phyloP scores from a whole-genome alignment of 1,140 invertebrate genomes.

The Achatina immaculata region DNA sequence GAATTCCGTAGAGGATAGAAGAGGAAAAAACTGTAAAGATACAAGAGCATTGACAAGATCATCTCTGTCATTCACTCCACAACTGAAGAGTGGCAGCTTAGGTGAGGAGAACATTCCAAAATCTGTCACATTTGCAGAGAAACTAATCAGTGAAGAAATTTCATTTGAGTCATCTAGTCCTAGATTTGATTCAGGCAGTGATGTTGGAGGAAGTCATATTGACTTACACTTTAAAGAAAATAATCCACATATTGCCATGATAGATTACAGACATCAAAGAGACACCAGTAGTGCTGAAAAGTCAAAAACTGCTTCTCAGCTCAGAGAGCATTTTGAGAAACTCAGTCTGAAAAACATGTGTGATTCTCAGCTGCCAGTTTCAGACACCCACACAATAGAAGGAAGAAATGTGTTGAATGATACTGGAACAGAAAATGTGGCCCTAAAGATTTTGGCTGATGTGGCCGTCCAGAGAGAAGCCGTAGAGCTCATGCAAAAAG shows the following conservation, averaged over 20 bases:
- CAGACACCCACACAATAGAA: slow-evolving; percentile 32
- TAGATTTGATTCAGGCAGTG: slow-evolving; percentile 38
- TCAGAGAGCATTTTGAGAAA: slow-evolving; percentile 45
- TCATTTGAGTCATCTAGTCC: slow-evolving; percentile 44
- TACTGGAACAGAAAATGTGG: slow-evolving; percentile 51
- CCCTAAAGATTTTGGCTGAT: slow-evolving; percentile 61
- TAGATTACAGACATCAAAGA: neutral
- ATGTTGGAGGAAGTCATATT: slow-evolving; percentile 24
- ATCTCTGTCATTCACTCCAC: neutral
- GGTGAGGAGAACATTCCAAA: slow-evolving; percentile 2
- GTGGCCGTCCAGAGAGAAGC: slow-evolving; percentile 53
- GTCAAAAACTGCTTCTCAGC: slow-evolving; percentile 34
- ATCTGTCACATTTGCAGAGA: slow-evolving; percentile 43
- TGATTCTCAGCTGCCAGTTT: slow-evolving; percentile 1
- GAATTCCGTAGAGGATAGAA: neutral
- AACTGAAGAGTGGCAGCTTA: neutral
- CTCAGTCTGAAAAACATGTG: slow-evolving; percentile 42
- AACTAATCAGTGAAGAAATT: slow-evolving; percentile 41
- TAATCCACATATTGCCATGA: neutral
- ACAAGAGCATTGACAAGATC: neutral
- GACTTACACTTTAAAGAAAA: neutral
- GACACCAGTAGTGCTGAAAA: slow-evolving; percentile 48
- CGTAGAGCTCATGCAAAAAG: slow-evolving; percentile 59
- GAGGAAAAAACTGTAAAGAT: neutral
- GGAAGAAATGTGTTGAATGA: neutral